Conservation (phyloP, 2,797 vertebrate genomes). For the Coccyzus lansbergi region DNA sequence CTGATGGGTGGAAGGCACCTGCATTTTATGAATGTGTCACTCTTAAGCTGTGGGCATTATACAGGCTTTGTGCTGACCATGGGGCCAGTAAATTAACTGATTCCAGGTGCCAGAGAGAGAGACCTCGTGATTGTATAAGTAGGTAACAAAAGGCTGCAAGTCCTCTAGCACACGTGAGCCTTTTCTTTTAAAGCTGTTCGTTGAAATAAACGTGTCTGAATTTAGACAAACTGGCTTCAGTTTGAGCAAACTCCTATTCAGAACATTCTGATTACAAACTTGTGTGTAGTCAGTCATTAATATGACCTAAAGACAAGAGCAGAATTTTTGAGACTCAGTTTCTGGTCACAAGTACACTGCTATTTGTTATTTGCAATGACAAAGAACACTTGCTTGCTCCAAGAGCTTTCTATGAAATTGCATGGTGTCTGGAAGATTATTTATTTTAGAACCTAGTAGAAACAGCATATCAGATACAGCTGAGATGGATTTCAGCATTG, state of each 20-base stretch:
- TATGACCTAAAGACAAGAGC: not conserved
- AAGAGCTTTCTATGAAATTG: not conserved
- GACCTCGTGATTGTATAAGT: fast-evolving
- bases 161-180: not conserved
- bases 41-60: not conserved
- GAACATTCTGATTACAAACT: not conserved
- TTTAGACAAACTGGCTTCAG: not conserved
- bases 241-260: not conserved
- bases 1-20: not conserved
- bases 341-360: not conserved
- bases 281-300: fast-evolving
- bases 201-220: not conserved
- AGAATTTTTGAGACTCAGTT: not conserved
- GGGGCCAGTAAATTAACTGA: not conserved
- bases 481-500: not conserved
- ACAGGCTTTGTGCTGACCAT: not conserved
- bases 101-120: not conserved
- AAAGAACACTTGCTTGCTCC: not conserved
- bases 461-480: not conserved
- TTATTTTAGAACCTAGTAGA: not conserved
- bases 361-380: not conserved
- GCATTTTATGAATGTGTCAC: not conserved
- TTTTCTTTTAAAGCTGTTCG: not conserved
- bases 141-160: not conserved
- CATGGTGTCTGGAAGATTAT: not conserved